A percentile compares a stretch with the other conserved stretches of the same genome.
phyloP scores from a whole-genome alignment of 2,113 vertebrate genomes.

The Cebus imitator region DNA sequence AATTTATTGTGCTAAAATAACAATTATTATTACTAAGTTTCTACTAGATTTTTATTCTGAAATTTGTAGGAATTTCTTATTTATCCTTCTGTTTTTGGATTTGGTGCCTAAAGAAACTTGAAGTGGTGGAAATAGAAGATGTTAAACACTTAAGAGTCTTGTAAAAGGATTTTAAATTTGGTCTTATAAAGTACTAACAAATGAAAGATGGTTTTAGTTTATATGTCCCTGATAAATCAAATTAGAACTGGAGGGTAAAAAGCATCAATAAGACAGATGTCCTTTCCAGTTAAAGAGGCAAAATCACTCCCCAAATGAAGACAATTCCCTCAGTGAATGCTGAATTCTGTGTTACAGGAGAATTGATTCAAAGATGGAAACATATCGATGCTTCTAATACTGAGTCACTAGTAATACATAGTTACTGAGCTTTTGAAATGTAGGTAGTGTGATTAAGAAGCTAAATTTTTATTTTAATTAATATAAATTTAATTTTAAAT shows the following conservation, averaged over 20 bases:
- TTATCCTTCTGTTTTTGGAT: not conserved
- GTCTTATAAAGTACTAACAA: not conserved
- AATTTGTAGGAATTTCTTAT: not conserved
- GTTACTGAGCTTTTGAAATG: not conserved
- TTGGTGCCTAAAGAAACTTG: not conserved
- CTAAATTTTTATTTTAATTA: not conserved
- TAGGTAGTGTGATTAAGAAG: not conserved
- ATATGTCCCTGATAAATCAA: not conserved
- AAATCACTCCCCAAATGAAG: not conserved
- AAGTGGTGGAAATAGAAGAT: not conserved
- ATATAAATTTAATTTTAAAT: not conserved
- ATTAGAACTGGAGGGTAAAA: not conserved
- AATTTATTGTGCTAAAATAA: slow-evolving; percentile 4
- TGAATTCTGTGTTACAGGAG: not conserved
- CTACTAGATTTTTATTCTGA: not conserved
- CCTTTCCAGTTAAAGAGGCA: not conserved
- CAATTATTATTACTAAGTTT: not conserved
- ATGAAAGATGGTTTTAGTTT: not conserved
- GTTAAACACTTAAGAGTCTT: not conserved
- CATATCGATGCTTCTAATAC: not conserved
- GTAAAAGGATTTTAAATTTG: not conserved
- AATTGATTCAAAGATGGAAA: not conserved
- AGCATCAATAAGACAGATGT: not conserved
- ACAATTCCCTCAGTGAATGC: not conserved
- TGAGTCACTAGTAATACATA: not conserved